Evolutionary conservation across 2,888 invertebrate genomes (phyloP).

Genomic region (Ophioninae sp.): DNA sequence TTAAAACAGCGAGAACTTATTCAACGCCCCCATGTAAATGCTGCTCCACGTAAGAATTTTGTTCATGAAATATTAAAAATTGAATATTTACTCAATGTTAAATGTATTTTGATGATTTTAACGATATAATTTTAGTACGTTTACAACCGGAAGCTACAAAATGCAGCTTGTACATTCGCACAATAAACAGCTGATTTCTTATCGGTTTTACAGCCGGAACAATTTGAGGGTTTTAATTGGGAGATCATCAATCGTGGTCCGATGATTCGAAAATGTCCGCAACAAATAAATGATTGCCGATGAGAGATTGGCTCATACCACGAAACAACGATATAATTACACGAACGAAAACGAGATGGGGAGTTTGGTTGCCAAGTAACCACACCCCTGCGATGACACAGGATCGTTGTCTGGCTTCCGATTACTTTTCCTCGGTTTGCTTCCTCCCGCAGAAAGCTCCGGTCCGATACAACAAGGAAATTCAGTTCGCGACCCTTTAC

Average conservation of each 20-base stretch:
- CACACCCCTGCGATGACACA: constrained; percentile 38
- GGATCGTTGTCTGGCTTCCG: constrained; percentile 17
- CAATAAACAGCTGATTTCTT: too few species aligned
- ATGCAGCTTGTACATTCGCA: too few species aligned
- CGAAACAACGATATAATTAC: constrained; percentile 33
- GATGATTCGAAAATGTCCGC: constrained; percentile 1
- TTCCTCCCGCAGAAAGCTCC: not conserved
- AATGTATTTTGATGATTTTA: too few species aligned
- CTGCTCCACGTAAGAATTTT: too few species aligned
- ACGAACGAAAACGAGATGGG: constrained; percentile 21
- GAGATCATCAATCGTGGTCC: not conserved
- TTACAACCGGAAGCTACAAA: too few species aligned
- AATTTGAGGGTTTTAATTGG: not conserved
- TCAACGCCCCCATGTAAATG: too few species aligned
- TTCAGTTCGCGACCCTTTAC: too few species aligned
- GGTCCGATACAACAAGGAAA: not conserved
- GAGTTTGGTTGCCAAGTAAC: constrained; percentile 38
- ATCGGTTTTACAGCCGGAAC: not conserved
- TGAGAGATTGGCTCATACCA: constrained; percentile 11
- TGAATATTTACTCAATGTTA: too few species aligned
- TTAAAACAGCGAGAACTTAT: too few species aligned
- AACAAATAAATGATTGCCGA: constrained; percentile 6
- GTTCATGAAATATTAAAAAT: too few species aligned
- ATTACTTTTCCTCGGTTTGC: constrained; percentile 10
- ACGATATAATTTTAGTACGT: too few species aligned